These are phyloP conservation scores for Clanis bilineata DNA, from an alignment of 2,888 invertebrate genomes.

Conservation along the genomic window DNA sequence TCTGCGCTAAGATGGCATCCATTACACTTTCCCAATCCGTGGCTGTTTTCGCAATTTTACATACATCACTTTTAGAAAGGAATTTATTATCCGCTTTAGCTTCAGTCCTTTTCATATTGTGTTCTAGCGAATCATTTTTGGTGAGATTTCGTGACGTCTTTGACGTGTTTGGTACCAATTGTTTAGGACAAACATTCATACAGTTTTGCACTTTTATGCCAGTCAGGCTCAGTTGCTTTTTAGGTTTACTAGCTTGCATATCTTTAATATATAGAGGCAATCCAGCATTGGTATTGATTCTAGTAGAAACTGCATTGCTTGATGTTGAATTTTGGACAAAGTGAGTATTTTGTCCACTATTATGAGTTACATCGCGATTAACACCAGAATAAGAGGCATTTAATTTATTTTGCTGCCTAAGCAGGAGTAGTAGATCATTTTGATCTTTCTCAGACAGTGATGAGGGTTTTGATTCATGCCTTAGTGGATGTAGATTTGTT, in stretches of 20 bases:
- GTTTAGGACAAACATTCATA: neutral
- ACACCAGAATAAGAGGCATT: conserved; percentile 26
- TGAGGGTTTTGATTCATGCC: neutral
- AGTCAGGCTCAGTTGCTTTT: neutral
- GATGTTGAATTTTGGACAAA: neutral
- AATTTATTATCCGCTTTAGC: conserved; percentile 14
- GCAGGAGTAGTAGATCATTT: conserved; percentile 51
- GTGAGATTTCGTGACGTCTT: conserved; percentile 3
- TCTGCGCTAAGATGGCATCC: conserved; percentile 60
- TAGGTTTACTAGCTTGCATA: neutral
- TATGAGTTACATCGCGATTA: neutral
- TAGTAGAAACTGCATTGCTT: neutral
- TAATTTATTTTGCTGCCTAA: conserved; percentile 55
- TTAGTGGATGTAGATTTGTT: neutral
- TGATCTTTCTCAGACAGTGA: conserved; percentile 55
- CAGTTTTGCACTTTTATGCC: neutral
- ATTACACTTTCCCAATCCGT: conserved; percentile 66
- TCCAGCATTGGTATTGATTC: neutral
- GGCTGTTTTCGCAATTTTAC: conserved; percentile 7
- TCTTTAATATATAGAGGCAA: neutral
- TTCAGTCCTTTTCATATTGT: conserved; percentile 22
- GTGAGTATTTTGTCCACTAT: neutral
- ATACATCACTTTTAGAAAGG: neutral
- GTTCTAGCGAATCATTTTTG: conserved; percentile 2
- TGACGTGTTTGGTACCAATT: conserved; percentile 14